A percentile compares a stretch with the other conserved stretches of the same genome.
Conservation (phyloP, 2,888 invertebrate genomes). For the Syrphus vitripennis region DNA sequence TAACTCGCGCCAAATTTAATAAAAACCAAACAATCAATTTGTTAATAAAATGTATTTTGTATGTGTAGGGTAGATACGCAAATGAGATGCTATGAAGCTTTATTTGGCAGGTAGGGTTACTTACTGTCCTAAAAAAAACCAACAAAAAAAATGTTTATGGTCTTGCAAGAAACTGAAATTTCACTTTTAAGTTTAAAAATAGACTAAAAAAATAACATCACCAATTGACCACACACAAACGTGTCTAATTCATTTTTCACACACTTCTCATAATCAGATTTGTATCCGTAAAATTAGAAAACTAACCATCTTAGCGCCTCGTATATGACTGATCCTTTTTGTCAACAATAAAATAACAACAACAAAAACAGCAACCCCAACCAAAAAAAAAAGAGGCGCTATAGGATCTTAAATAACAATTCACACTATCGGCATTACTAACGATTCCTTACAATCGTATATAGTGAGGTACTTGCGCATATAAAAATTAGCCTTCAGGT, state of each 20-base stretch:
- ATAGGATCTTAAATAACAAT: conserved; percentile 14
- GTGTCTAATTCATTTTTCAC: neutral
- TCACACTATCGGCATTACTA: conserved; percentile 38
- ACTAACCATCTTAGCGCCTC: conserved; percentile 53
- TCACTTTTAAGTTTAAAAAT: neutral
- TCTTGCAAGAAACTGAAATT: neutral
- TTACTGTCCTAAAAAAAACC: no score
- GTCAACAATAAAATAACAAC: neutral
- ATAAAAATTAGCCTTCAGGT: conserved; percentile 54
- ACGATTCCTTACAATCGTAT: conserved; percentile 40
- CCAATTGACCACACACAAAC: conserved; percentile 13
- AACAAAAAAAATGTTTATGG: no score
- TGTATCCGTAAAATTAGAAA: conserved; percentile 45
- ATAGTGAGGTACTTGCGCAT: no score
- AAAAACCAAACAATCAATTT: no score
- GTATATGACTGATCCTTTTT: conserved; percentile 24
- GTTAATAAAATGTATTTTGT: no score
- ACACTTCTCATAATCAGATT: conserved; percentile 49
- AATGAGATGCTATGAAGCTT: no score
- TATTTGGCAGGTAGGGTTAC: no score
- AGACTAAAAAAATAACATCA: neutral
- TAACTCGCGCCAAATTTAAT: no score
- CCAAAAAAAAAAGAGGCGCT: conserved; percentile 44
- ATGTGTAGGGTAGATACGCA: no score
- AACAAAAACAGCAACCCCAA: neutral